Evolutionary conservation across 2,797 vertebrate genomes (phyloP).

Genomic region (Sebastes matsubarae): DNA sequence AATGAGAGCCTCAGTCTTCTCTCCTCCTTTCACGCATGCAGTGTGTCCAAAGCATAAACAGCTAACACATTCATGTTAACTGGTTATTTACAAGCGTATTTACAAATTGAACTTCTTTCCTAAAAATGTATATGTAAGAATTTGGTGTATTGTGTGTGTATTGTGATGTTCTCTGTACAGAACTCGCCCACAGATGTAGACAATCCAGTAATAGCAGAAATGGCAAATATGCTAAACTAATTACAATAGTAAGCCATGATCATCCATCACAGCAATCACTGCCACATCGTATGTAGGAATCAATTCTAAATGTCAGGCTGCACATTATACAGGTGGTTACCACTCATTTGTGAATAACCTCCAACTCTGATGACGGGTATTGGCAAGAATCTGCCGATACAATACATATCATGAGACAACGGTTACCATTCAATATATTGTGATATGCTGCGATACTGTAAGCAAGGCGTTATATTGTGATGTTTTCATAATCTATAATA

Average conservation of each 20-base stretch:
- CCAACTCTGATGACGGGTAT: background rate
- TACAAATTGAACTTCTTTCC: background rate
- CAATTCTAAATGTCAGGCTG: slow-evolving; percentile 33
- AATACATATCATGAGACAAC: too few species aligned
- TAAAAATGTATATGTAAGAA: background rate
- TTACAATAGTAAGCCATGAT: slow-evolving; percentile 30
- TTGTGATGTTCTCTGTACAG: background rate
- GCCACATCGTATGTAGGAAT: slow-evolving; percentile 32
- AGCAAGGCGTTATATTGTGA: too few species aligned
- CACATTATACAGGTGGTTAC: slow-evolving; percentile 21
- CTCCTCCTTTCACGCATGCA: background rate
- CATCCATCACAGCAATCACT: slow-evolving; percentile 45
- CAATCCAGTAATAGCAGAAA: background rate
- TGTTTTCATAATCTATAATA: too few species aligned
- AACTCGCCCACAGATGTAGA: background rate
- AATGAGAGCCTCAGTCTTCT: slow-evolving; percentile 3
- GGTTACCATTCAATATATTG: too few species aligned
- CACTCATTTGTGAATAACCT: slow-evolving; percentile 29
- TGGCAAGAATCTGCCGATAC: too few species aligned
- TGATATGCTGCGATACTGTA: too few species aligned
- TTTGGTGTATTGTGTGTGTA: background rate
- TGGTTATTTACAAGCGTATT: background rate
- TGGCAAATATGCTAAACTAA: slow-evolving; percentile 40
- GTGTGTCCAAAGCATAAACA: background rate
- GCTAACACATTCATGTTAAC: background rate